Evolutionary conservation across 2,888 invertebrate genomes (phyloP).

Genomic region (Apamea monoglypha): DNA sequence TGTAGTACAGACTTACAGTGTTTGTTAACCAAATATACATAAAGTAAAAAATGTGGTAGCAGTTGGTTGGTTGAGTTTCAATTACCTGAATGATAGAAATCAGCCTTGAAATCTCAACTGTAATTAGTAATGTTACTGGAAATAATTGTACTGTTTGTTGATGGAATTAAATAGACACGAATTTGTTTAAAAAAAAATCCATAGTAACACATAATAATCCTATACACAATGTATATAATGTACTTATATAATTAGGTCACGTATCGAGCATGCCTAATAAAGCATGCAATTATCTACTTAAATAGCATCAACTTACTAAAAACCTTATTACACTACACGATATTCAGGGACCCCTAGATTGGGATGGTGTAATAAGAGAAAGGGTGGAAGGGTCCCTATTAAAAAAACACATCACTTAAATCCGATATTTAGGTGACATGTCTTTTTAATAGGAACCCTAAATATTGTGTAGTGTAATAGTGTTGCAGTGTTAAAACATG

Average conservation of each 20-base stretch:
- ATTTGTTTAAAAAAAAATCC: neutral
- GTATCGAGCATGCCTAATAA: slow-evolving; percentile 2
- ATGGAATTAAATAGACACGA: neutral
- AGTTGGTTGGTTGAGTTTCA: slow-evolving; percentile 15
- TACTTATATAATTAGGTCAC: neutral
- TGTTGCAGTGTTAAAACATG: neutral
- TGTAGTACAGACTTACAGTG: neutral
- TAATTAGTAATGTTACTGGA: slow-evolving; percentile 3
- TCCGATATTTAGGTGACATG: too few species aligned
- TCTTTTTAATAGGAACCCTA: neutral
- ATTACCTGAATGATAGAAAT: slow-evolving; percentile 39
- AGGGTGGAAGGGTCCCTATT: neutral
- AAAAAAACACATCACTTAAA: neutral
- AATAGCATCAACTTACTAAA: neutral
- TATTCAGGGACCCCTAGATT: neutral
- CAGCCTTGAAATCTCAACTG: slow-evolving; percentile 36
- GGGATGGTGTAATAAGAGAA: neutral
- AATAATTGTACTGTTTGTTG: slow-evolving; percentile 6
- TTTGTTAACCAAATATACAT: neutral
- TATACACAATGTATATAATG: neutral
- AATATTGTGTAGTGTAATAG: neutral
- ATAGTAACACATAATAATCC: neutral
- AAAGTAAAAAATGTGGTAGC: neutral
- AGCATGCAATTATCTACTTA: neutral
- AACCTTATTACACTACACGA: neutral